Conservation (phyloP, 1,140 invertebrate species). For the Hypsibius dujardini region DNA sequence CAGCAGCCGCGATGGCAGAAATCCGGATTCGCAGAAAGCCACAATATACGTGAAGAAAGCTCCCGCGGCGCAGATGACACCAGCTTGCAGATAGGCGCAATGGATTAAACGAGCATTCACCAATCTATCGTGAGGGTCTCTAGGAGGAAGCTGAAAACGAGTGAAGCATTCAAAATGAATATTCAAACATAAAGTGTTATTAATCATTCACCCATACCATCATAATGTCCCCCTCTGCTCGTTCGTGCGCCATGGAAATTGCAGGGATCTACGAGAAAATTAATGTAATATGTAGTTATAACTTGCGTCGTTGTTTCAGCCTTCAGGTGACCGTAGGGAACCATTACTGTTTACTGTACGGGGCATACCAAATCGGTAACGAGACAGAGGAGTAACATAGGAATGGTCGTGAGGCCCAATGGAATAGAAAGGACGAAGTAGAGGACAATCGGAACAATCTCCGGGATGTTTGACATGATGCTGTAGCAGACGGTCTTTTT, state of each 20-base stretch:
- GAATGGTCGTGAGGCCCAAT: conserved; percentile 38
- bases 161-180: neutral
- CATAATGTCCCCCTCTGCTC: conserved; percentile 36
- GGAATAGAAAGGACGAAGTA: conserved; percentile 40
- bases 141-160: neutral
- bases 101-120: conserved; percentile 28
- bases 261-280: conserved; percentile 28
- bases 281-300: neutral
- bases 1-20: conserved; percentile 30
- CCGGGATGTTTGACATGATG: conserved; percentile 45
- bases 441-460: conserved; percentile 40
- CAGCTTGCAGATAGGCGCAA: conserved; percentile 33
- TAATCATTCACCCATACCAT: conserved; percentile 24
- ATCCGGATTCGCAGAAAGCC: conserved; percentile 35
- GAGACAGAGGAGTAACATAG: conserved; percentile 37
- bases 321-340: neutral
- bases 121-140: neutral
- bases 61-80: conserved; percentile 36
- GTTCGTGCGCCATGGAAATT: conserved; percentile 36
- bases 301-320: neutral
- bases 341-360: neutral
- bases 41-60: conserved; percentile 37
- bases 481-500: too few relatives aligned
- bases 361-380: conserved; percentile 36
- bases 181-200: neutral